These are phyloP conservation scores for Leptinotarsa defecta DNA, from an alignment of 1,140 invertebrate genomes.

Conservation along the genomic window DNA sequence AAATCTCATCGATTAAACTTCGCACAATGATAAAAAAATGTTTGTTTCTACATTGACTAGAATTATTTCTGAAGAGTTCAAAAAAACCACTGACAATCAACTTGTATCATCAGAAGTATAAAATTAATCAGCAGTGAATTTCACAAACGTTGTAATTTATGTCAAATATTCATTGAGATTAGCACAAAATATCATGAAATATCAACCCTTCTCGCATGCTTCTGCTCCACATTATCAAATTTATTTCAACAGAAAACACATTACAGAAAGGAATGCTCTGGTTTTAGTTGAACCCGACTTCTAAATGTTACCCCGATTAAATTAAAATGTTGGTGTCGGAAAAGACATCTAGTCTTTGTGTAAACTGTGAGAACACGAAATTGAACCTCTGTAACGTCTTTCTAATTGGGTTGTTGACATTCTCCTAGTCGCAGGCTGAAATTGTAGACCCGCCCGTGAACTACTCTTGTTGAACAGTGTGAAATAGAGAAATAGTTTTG, in stretches of 20 bases:
- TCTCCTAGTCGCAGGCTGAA: neutral
- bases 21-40: too few species aligned
- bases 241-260: neutral
- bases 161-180: too few species aligned
- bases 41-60: too few species aligned
- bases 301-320: slow-evolving; percentile 8
- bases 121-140: too few species aligned
- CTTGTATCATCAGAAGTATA: too few species aligned
- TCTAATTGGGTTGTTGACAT: slow-evolving; percentile 25
- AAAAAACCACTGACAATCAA: too few species aligned
- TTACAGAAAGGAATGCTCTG: neutral
- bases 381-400: slow-evolving; percentile 17
- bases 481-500: too few species aligned
- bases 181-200: too few species aligned
- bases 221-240: neutral
- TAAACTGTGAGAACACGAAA: slow-evolving; percentile 9
- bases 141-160: too few species aligned
- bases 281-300: neutral
- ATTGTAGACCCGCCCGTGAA: neutral
- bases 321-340: slow-evolving; percentile 16
- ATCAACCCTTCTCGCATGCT: neutral
- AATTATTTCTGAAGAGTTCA: too few species aligned
- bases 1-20: too few species aligned
- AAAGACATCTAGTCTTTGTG: slow-evolving; percentile 9
- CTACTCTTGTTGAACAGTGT: too few species aligned